Evolutionary conservation across 2,113 vertebrate genomes (phyloP).

Genomic region (Alligator mississippiensis): DNA sequence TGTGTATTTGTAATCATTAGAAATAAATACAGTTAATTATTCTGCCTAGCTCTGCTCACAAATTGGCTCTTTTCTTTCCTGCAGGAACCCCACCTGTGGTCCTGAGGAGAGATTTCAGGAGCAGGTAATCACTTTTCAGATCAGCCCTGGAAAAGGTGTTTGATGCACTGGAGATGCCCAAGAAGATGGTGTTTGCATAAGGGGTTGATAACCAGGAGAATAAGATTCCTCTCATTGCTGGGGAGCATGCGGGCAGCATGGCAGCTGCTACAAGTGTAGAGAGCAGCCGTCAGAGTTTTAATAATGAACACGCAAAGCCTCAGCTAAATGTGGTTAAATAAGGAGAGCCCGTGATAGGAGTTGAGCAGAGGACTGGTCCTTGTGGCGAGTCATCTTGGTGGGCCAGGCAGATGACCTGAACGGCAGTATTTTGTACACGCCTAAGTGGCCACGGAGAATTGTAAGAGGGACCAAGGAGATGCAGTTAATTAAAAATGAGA

Average conservation of each 20-base stretch:
- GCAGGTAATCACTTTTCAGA: neutral
- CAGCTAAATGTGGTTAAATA: conserved; percentile 37
- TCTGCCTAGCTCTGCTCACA: neutral
- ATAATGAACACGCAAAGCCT: neutral
- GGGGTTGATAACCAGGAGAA: neutral
- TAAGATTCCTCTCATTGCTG: neutral
- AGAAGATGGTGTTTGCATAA: neutral
- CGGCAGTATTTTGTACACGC: conserved; percentile 46
- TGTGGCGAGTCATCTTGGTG: conserved; percentile 43
- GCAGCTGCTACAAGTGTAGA: too few species aligned
- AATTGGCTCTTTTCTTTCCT: neutral
- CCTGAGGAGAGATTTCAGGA: neutral
- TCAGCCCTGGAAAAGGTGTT: neutral
- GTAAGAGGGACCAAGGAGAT: conserved; percentile 54
- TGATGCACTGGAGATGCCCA: too few species aligned
- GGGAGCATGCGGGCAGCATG: neutral
- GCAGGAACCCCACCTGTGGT: neutral
- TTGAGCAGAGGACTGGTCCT: neutral
- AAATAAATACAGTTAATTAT: neutral
- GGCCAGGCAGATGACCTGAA: conserved; percentile 59
- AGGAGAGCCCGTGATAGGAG: conserved; percentile 41
- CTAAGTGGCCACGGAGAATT: conserved; percentile 22
- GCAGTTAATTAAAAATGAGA: conserved; percentile 36
- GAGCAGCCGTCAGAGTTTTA: neutral
- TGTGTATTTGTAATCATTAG: neutral